phyloP scores from a whole-genome alignment of 2,888 invertebrate genomes.

The Sinelater perroti region DNA sequence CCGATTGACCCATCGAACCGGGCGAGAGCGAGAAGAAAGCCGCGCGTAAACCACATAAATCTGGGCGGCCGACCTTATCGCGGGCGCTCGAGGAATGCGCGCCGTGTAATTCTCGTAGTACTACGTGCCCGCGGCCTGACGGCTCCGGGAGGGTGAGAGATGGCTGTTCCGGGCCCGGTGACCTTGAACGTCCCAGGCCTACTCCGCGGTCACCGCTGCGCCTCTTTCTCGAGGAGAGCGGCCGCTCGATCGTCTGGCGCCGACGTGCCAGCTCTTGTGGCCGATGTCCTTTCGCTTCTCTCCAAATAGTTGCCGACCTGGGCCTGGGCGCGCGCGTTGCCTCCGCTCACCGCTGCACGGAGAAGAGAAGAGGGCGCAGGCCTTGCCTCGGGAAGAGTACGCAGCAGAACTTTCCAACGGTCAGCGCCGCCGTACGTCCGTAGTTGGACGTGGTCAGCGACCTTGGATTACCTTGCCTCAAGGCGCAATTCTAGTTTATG shows the following conservation, averaged over 20 bases:
- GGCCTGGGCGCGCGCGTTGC: too few species aligned
- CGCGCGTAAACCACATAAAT: conserved; percentile 15
- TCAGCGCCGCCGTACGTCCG: conserved; percentile 14
- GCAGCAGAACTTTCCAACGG: conserved; percentile 27
- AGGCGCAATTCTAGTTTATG: conserved; percentile 30
- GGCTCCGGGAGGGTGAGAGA: conserved; percentile 39
- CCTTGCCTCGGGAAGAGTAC: too few species aligned
- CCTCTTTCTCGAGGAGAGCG: conserved; percentile 29
- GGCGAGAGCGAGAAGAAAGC: conserved; percentile 11
- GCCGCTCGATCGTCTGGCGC: conserved; percentile 36
- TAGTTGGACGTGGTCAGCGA: conserved; percentile 36
- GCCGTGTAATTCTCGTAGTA: conserved; percentile 37
- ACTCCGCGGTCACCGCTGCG: conserved; percentile 43
- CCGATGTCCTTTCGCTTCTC: conserved; percentile 25
- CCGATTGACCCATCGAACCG: too few species aligned
- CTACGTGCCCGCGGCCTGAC: conserved; percentile 34
- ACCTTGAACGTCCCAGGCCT: conserved; percentile 58
- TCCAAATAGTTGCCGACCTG: too few species aligned
- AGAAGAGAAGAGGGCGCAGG: too few species aligned
- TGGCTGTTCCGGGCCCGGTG: conserved; percentile 53
- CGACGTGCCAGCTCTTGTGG: conserved; percentile 33
- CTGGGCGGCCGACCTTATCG: conserved; percentile 17
- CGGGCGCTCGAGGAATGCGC: conserved; percentile 31
- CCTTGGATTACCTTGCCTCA: conserved; percentile 37
- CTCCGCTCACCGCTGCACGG: too few species aligned